Conservation (phyloP, 2,797 vertebrate species). For the Myotis myotis region DNA sequence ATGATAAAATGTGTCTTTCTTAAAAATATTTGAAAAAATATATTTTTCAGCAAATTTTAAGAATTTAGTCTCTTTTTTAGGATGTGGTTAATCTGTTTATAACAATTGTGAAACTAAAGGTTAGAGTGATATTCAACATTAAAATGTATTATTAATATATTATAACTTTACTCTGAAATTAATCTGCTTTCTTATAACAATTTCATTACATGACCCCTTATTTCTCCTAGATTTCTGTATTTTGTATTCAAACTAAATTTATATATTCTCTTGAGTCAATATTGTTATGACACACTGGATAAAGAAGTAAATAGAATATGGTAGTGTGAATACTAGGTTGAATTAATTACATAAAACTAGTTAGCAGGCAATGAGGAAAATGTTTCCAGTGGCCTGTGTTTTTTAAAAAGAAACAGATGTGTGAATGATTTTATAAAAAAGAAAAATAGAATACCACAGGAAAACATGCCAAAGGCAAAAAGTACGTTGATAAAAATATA, state of each 20-base stretch:
- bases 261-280: slow-evolving; percentile 34
- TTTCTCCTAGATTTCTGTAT: background rate
- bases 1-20: slow-evolving; percentile 18
- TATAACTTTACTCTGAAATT: background rate
- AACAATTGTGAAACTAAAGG: background rate
- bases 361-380: slow-evolving; percentile 70
- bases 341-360: slow-evolving; percentile 69
- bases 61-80: background rate
- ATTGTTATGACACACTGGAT: slow-evolving; percentile 56
- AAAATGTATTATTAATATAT: background rate
- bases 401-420: slow-evolving; percentile 68
- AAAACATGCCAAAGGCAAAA: slow-evolving; percentile 66
- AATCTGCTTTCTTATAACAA: background rate
- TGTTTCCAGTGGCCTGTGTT: slow-evolving; percentile 67
- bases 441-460: slow-evolving; percentile 48
- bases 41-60: slow-evolving; percentile 6
- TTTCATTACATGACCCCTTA: slow-evolving; percentile 11
- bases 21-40: background rate
- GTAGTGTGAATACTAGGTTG: background rate
- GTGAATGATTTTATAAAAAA: slow-evolving; percentile 65
- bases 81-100: background rate
- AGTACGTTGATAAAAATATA: slow-evolving; percentile 68
- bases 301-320: slow-evolving; percentile 38
- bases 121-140: background rate
- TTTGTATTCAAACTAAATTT: background rate